Base-by-base conservation (phyloP, 2,888 invertebrate genomes). In the Leistus spinibarbis region DNA sequence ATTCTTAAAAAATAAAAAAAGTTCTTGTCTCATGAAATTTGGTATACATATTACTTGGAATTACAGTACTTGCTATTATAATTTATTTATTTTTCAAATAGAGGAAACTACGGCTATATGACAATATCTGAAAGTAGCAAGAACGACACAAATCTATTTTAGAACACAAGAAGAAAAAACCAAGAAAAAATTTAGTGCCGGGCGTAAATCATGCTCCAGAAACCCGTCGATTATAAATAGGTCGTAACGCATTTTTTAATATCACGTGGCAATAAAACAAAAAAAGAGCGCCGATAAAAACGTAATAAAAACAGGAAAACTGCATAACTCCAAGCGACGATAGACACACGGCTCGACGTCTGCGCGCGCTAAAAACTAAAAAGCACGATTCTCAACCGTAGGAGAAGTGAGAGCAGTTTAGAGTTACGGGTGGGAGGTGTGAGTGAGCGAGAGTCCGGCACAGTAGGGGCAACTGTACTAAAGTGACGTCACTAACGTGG, bases 401-500 rank as follows among this genome's bases (percentile, higher is more conserved):
- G 85, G 85, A 84, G 85, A 86, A 19, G 57, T 57, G 57, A 19
- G 57, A 19, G 57, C 19, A 57, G 57, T 57, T 57, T 16, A 7
- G 57, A 53, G 67, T 10, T 40, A 40, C 3, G 7, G 13, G 40
- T 40, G 40, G 65, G 75, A 54, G 71, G 69, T 24, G 53, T 71
- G 70, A 66, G 56, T 53, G 62, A 24, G 54, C 22, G 62, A 40
- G 4, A 40, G 40, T 40, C 5, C 7, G 27, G 70, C 17, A 65
- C 76, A 78, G 80, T 80, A 81, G 83, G 82, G 81, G 82, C 82
- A 82, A 82, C 81, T 75, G 80, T 76, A 67, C 77, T 77, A 76
- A 77, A 79, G 79, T 84, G 85, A 87, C 86, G 87, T 87, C 86
- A 86, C 81, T 80, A 80, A 81, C 80, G 79, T 84, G 85, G 88